Evolutionary conservation across 2,888 invertebrate genomes (phyloP).

Genomic region (Volucella inanis): DNA sequence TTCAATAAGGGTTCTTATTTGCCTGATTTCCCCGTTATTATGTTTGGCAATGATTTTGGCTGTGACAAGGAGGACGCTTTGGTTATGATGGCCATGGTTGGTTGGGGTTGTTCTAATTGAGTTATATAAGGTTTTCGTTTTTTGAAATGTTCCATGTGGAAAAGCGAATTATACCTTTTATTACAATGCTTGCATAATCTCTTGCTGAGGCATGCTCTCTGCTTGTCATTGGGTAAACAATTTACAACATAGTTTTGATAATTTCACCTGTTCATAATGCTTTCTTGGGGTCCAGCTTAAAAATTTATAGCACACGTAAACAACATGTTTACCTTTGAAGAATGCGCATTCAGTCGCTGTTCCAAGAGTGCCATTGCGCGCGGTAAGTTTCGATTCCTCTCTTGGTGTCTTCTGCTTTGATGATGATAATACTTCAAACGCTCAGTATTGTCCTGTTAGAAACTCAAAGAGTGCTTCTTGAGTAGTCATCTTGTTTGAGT

Average conservation of each 20-base stretch:
- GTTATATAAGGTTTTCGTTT: neutral
- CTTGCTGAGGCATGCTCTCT: no score
- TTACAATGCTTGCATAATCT: neutral
- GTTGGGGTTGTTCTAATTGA: neutral
- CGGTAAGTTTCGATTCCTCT: neutral
- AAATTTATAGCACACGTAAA: neutral
- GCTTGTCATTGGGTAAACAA: no score
- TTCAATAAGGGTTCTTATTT: no score
- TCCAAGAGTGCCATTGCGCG: no score
- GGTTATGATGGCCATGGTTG: neutral
- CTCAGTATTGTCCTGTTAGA: neutral
- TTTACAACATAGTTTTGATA: neutral
- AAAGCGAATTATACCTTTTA: neutral
- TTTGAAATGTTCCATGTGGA: neutral
- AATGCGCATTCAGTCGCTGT: no score
- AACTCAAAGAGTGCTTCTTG: no score
- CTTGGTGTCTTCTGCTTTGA: constrained; percentile 1
- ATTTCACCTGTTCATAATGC: neutral
- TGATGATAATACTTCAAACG: neutral
- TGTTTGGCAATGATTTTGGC: neutral
- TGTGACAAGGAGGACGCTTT: neutral
- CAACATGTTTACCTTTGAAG: neutral
- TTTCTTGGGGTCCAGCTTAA: neutral
- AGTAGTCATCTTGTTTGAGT: neutral
- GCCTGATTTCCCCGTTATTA: no score